A percentile compares a stretch with the other conserved stretches of the same genome.
These are phyloP conservation scores for Petroica traversi DNA, from an alignment of 2,113 vertebrate species.

Conservation along the genomic window DNA sequence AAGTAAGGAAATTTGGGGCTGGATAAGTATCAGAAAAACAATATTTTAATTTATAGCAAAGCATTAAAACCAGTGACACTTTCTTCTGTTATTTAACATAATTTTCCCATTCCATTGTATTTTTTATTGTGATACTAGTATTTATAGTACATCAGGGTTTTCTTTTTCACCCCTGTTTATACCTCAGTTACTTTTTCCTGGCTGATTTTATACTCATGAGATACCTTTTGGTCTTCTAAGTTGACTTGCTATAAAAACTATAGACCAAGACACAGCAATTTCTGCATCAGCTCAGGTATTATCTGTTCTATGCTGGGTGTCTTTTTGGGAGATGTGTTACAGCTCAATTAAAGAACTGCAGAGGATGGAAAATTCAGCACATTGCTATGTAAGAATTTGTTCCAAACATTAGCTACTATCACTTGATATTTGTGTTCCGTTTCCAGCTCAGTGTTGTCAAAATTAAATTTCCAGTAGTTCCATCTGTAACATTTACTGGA, in stretches of 20 bases:
- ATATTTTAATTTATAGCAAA: not conserved
- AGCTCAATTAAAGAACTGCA: not conserved
- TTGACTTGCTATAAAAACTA: not conserved
- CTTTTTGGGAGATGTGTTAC: not conserved
- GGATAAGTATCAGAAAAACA: not conserved
- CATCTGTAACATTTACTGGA: not conserved
- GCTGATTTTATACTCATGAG: not conserved
- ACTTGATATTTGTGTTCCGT: not conserved
- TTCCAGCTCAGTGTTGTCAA: not conserved
- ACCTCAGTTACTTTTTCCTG: not conserved
- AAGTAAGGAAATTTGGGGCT: not conserved
- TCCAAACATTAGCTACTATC: constrained; percentile 1
- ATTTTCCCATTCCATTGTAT: not conserved
- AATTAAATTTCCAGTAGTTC: not conserved
- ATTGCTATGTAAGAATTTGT: not conserved
- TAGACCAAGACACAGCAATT: not conserved
- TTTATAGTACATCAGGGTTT: not conserved
- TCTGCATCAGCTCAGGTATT: not conserved
- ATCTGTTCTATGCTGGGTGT: not conserved
- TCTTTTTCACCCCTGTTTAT: not conserved
- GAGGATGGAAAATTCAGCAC: constrained; percentile 9
- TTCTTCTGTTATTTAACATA: not conserved
- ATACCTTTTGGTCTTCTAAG: not conserved
- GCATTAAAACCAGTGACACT: not conserved
- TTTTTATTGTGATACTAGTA: not conserved